Percentiles rank a stretch among this genome's conserved stretches.
phyloP scores from a whole-genome alignment of 2,888 invertebrate species.

The Cataglyphis cursor region DNA sequence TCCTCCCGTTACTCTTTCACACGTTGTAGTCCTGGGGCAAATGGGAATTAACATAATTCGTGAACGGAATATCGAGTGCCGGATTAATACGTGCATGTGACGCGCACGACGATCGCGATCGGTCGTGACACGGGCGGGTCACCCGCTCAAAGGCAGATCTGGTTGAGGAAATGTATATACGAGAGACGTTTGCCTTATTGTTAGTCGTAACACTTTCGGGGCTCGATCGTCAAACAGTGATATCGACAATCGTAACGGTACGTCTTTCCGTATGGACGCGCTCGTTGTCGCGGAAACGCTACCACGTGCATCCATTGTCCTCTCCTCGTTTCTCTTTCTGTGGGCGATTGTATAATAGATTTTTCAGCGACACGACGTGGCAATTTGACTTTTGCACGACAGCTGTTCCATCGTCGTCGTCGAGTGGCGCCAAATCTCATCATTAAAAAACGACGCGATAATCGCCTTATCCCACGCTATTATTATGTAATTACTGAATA shows the following conservation, averaged over 20 bases:
- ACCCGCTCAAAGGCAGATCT: conserved; percentile 11
- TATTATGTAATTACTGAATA: conserved; percentile 26
- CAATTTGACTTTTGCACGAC: conserved; percentile 22
- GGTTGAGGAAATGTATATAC: conserved; percentile 6
- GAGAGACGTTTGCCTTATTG: conserved; percentile 55
- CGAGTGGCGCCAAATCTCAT: conserved; percentile 32
- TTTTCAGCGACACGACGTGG: conserved; percentile 37
- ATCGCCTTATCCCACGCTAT: conserved; percentile 39
- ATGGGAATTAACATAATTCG: conserved; percentile 64
- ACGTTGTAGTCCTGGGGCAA: conserved; percentile 15
- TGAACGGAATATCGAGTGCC: conserved; percentile 61
- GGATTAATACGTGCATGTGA: conserved; percentile 41
- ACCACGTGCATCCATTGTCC: conserved; percentile 63
- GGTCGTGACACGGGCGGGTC: conserved; percentile 42
- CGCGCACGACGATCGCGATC: conserved; percentile 35
- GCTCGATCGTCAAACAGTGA: conserved; percentile 71
- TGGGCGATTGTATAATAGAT: conserved; percentile 67
- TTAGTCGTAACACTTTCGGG: conserved; percentile 76
- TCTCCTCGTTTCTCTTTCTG: background rate
- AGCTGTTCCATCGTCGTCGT: conserved; percentile 21
- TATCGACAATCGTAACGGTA: conserved; percentile 75
- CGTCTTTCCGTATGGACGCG: conserved; percentile 58
- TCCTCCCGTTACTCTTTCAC: conserved; percentile 26
- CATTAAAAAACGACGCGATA: conserved; percentile 25
- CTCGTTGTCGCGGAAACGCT: conserved; percentile 47